phyloP scores from a whole-genome alignment of 2,888 invertebrate genomes.

The Agrochola lota region DNA sequence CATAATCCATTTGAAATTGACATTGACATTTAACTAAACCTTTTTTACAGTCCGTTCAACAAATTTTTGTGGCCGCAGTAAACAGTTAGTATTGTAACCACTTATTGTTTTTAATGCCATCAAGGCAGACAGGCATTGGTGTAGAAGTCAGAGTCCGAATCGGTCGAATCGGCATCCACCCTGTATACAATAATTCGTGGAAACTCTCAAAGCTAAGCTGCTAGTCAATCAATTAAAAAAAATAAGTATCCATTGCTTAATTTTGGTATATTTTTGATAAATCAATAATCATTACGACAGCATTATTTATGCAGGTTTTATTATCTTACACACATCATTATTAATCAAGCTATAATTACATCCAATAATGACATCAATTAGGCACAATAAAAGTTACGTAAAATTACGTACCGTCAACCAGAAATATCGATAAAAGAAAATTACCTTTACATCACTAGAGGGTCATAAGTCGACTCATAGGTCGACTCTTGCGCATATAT shows the following conservation, averaged over 20 bases:
- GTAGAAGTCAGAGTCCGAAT: too few species aligned
- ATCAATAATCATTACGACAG: background rate
- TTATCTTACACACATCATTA: background rate
- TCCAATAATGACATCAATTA: slow-evolving; percentile 24
- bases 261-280: background rate
- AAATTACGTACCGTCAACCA: slow-evolving; percentile 12
- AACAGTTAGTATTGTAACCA: too few species aligned
- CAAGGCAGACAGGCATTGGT: too few species aligned
- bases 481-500: slow-evolving; percentile 83
- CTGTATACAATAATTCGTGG: background rate
- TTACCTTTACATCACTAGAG: slow-evolving; percentile 74
- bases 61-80: too few species aligned
- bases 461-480: slow-evolving; percentile 80
- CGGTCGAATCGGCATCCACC: too few species aligned
- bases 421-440: slow-evolving; percentile 45
- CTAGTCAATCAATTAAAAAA: background rate
- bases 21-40: too few species aligned
- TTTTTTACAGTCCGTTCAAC: too few species aligned
- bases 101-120: too few species aligned
- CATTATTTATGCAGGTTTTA: too few species aligned
- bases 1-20: too few species aligned
- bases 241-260: background rate
- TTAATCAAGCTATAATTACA: slow-evolving; percentile 4
- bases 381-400: slow-evolving; percentile 19
- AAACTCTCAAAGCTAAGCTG: background rate